A percentile compares a stretch with the other conserved stretches of the same genome.
These are phyloP conservation scores for Psammodynastes pulverulentus DNA, from an alignment of 2,113 vertebrate genomes.

Conservation along the genomic window DNA sequence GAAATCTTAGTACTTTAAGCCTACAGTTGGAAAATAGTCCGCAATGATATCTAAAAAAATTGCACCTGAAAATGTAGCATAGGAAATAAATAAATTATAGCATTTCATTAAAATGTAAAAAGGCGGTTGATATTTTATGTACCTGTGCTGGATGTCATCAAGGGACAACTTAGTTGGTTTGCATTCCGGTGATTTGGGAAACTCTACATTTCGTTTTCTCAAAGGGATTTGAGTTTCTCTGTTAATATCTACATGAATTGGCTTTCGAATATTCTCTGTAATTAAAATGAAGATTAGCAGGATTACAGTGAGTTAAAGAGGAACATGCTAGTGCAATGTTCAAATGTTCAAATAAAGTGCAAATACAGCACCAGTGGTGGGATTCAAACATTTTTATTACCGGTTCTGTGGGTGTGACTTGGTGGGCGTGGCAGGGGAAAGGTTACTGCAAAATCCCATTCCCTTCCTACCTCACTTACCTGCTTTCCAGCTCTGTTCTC, in stretches of 20 bases:
- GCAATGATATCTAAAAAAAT: not conserved
- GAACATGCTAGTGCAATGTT: too few species aligned
- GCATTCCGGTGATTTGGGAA: constrained; percentile 79
- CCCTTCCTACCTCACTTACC: too few species aligned
- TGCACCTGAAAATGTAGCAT: not conserved
- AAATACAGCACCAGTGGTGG: too few species aligned
- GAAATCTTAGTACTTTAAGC: not conserved
- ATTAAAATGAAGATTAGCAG: constrained; percentile 1
- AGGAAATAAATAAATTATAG: not conserved
- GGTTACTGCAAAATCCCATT: too few species aligned
- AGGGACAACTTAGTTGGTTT: constrained; percentile 70
- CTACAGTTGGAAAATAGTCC: not conserved
- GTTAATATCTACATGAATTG: constrained; percentile 67
- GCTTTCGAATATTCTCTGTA: constrained; percentile 68
- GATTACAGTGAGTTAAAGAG: not conserved
- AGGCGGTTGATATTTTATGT: constrained; percentile 36
- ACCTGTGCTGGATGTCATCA: constrained; percentile 74
- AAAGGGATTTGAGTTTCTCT: constrained; percentile 54
- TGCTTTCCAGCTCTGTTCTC: too few species aligned
- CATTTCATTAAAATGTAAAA: not conserved
- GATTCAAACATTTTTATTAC: too few species aligned
- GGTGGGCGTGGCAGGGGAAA: too few species aligned
- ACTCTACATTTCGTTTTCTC: constrained; percentile 67
- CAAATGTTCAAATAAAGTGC: too few species aligned
- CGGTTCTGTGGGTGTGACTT: too few species aligned